Conservation (phyloP, 2,888 invertebrate species). For the Thalpophila matura region DNA sequence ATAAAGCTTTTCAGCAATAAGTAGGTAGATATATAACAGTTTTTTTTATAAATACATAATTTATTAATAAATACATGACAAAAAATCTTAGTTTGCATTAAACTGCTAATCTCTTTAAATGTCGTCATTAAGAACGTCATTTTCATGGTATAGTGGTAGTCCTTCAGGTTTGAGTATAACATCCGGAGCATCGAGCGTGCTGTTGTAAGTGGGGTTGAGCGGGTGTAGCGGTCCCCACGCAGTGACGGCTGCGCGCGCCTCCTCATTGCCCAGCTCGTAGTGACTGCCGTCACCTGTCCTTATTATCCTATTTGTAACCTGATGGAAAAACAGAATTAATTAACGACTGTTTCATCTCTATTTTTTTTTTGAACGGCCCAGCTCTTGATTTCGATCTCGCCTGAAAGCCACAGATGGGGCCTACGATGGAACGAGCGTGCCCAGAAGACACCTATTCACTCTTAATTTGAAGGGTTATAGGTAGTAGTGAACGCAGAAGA, state of each 20-base stretch:
- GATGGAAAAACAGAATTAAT: conserved; percentile 28
- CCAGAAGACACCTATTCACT: neutral
- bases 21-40: too few relatives aligned
- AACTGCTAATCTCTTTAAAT: conserved; percentile 16
- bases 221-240: conserved; percentile 81
- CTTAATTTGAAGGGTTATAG: neutral
- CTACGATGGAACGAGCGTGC: neutral
- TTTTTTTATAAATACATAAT: too few relatives aligned
- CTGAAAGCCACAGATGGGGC: conserved; percentile 31
- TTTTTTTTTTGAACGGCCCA: too few relatives aligned
- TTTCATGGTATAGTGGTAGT: conserved; percentile 78
- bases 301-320: conserved; percentile 90
- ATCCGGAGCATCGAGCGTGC: conserved; percentile 71
- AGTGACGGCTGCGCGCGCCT: conserved; percentile 73
- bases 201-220: conserved; percentile 81
- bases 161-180: conserved; percentile 74
- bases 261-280: conserved; percentile 85
- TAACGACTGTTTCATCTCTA: too few relatives aligned
- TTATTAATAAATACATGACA: too few relatives aligned
- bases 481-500: neutral
- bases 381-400: too few relatives aligned
- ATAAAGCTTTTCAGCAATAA: neutral
- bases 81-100: conserved; percentile 2
- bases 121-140: conserved; percentile 59
- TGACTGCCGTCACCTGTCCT: conserved; percentile 93